Base-by-base conservation (phyloP, 1,140 invertebrate species). In the Cecropterus lyciades region DNA sequence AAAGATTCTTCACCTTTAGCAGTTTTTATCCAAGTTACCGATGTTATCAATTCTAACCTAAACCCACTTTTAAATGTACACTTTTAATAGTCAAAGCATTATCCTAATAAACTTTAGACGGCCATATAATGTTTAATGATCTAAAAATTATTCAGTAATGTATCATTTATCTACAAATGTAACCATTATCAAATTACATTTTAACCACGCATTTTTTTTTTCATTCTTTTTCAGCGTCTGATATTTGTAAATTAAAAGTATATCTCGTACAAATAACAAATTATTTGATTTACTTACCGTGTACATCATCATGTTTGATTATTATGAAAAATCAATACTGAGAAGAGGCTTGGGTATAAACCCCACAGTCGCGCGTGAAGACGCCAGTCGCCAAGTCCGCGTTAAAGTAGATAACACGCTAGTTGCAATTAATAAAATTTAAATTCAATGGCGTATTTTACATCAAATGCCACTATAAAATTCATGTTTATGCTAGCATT, bases 261-360 rank as follows among this genome's bases (percentile, higher is more conserved):
- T 13, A 43, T 4, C n/a, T 3, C 7, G 15, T 45, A 15, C 14
- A 7, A 16, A n/a, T 14, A 45, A 8, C 9, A 14, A 45, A 5
- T 15, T 14, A 37, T 37, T 37, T 0, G 11, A 42, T 52, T 33
- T 11, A 15, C 84, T 84, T 85, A 89, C 86, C 86, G 86, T 89
- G 60, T 89, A 89, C 86, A 89, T 89, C 84, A 89, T 85, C 85
- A 87, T 86, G 68, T 79, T 84, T 70, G 67, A 65, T 65, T 17
- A 53, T 51, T 55, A 16, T 33, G 48, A 65, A 80, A 77, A 82
- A 84, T 83, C 81, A 78, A 84, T 84, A 79, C 59, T 46, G 10
- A 37, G 13, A 14, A 55, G 63, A 63, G 68, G 68, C 68, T 70
- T 70, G 68, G 68, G 68, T 70, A 42, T 45, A 16, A n/a, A 45